Conservation (phyloP, 2,113 vertebrate species). For the Aspiorhynchus laticeps region DNA sequence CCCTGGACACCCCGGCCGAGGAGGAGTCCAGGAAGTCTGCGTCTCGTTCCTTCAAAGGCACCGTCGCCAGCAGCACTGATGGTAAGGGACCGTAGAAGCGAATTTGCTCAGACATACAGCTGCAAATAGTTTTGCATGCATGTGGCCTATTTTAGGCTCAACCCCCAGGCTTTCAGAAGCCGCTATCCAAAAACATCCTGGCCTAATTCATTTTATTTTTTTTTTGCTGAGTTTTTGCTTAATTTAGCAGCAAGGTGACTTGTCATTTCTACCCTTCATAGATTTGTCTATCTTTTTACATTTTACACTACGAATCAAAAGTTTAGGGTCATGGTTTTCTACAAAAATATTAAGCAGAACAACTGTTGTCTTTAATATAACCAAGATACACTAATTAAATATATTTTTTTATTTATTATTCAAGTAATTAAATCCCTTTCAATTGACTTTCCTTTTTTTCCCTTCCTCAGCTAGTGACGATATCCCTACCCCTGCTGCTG, state of each 20-base stretch:
- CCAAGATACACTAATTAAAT: not conserved
- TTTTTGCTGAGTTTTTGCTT: not conserved
- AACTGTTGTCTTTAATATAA: not conserved
- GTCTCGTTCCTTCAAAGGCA: conserved; percentile 83
- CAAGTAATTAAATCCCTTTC: not conserved
- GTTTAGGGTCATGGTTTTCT: not conserved
- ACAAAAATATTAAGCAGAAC: too few species aligned
- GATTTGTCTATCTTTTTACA: not conserved
- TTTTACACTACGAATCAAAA: not conserved
- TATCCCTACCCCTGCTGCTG: conserved; percentile 80
- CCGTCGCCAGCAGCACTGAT: conserved; percentile 88
- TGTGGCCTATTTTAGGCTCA: not conserved
- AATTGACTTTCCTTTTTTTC: not conserved
- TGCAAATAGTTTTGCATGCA: not conserved
- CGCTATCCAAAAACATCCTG: not conserved
- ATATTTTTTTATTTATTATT: not conserved
- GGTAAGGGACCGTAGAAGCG: conserved; percentile 72
- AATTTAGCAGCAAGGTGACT: not conserved
- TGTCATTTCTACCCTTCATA: not conserved
- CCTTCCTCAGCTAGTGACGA: conserved; percentile 85
- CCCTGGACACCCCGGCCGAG: conserved; percentile 85
- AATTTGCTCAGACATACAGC: not conserved
- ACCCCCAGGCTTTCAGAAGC: not conserved
- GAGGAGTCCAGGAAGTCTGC: conserved; percentile 87
- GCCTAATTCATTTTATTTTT: not conserved